phyloP scores from a whole-genome alignment of 2,888 invertebrate genomes.

The Diploptera punctata region DNA sequence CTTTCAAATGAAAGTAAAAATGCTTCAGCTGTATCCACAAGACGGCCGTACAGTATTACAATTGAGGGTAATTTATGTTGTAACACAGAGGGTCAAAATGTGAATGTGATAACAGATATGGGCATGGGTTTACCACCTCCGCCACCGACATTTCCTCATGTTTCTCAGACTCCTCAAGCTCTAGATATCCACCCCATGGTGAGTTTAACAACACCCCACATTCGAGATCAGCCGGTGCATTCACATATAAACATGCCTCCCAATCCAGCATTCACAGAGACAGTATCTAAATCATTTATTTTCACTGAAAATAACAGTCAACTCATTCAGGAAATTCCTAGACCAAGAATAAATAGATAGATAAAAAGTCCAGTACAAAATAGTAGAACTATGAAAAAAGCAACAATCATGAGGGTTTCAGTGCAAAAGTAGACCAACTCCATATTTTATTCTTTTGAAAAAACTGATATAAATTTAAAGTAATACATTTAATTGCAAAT shows the following conservation, averaged over 20 bases:
- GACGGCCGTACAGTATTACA: constrained; percentile 34
- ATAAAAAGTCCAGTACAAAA: too few species aligned
- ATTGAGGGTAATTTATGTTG: constrained; percentile 38
- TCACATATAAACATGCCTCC: background rate
- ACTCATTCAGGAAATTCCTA: background rate
- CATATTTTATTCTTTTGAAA: too few species aligned
- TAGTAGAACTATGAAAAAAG: too few species aligned
- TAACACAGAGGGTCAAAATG: constrained; percentile 12
- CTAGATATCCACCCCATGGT: background rate
- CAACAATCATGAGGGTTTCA: too few species aligned
- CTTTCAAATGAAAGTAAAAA: background rate
- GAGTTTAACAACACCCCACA: background rate
- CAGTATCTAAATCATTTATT: background rate
- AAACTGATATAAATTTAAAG: too few species aligned
- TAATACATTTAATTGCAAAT: too few species aligned
- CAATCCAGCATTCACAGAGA: background rate
- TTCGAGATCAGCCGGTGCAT: background rate
- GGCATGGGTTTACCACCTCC: background rate
- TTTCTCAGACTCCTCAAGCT: background rate
- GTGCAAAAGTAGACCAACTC: too few species aligned
- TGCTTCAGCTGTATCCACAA: background rate
- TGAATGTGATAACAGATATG: background rate
- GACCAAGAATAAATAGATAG: background rate
- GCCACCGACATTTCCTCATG: background rate
- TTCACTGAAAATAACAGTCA: background rate